Percentiles rank a stretch among this genome's conserved stretches.
Evolutionary conservation across 2,797 vertebrate genomes (phyloP).

Genomic region (Hephaestus fuliginosus): DNA sequence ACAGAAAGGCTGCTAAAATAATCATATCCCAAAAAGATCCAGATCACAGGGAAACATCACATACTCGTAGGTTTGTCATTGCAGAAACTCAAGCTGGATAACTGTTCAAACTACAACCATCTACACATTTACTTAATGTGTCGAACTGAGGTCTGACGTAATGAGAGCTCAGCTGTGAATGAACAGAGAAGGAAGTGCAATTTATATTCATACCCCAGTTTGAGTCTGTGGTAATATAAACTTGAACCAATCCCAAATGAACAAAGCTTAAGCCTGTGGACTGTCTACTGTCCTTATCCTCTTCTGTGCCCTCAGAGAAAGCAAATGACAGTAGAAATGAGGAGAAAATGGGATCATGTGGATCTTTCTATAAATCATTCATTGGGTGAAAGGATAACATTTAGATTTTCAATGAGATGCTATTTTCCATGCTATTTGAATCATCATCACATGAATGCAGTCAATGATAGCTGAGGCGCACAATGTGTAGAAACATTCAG

Average conservation of each 20-base stretch:
- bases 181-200: constrained; percentile 20
- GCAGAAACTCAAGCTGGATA: constrained; percentile 5
- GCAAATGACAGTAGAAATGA: constrained; percentile 1
- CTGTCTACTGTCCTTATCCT: not conserved
- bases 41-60: constrained; percentile 3
- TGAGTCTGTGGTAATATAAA: constrained; percentile 19
- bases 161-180: constrained; percentile 6
- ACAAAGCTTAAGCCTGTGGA: not conserved
- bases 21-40: not conserved
- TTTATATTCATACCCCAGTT: constrained; percentile 4
- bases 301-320: not conserved
- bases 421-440: not conserved
- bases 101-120: constrained; percentile 10
- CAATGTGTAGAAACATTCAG: not conserved
- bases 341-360: not conserved
- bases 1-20: constrained; percentile 20
- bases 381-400: constrained; percentile 1
- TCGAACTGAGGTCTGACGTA: constrained; percentile 19
- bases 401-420: constrained; percentile 3
- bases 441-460: not conserved
- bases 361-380: constrained; percentile 1
- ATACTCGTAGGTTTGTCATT: not conserved
- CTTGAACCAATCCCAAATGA: constrained; percentile 29
- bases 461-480: not conserved
- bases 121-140: not conserved